These are phyloP conservation scores for Okapia johnstoni DNA, from an alignment of 2,113 vertebrate genomes.

Conservation along the genomic window DNA sequence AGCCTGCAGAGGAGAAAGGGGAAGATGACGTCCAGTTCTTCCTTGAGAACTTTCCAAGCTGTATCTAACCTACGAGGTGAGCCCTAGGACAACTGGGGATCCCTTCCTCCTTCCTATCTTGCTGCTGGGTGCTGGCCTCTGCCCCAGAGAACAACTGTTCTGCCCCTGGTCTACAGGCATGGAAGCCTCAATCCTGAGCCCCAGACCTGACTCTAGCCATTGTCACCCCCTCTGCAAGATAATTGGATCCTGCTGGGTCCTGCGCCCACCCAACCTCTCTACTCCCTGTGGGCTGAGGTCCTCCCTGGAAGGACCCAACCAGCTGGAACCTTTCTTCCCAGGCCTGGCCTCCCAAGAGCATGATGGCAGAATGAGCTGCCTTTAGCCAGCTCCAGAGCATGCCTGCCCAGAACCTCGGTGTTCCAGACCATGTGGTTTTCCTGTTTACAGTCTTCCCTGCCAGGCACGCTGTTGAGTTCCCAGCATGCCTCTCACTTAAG, in stretches of 20 bases:
- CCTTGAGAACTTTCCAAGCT: background rate
- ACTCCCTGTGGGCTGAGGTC: background rate
- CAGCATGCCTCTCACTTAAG: background rate
- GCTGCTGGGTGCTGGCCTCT: background rate
- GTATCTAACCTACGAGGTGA: background rate
- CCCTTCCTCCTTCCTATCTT: background rate
- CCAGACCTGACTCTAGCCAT: background rate
- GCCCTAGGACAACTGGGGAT: background rate
- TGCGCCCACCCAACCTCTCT: background rate
- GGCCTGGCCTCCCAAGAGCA: background rate
- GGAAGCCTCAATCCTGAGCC: background rate
- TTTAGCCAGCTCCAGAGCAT: background rate
- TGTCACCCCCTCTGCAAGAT: background rate
- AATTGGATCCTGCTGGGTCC: background rate
- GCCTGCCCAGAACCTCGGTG: background rate
- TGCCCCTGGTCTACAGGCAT: background rate
- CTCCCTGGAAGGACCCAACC: background rate
- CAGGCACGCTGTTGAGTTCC: background rate
- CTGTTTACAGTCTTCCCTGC: background rate
- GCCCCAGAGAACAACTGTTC: background rate
- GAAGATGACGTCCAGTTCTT: background rate
- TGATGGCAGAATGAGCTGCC: background rate
- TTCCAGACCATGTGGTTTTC: background rate
- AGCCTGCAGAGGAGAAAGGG: background rate
- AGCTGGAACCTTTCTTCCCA: background rate